Base-by-base conservation (phyloP, 2,888 invertebrate genomes). In the Neuroscelio doddi region DNA sequence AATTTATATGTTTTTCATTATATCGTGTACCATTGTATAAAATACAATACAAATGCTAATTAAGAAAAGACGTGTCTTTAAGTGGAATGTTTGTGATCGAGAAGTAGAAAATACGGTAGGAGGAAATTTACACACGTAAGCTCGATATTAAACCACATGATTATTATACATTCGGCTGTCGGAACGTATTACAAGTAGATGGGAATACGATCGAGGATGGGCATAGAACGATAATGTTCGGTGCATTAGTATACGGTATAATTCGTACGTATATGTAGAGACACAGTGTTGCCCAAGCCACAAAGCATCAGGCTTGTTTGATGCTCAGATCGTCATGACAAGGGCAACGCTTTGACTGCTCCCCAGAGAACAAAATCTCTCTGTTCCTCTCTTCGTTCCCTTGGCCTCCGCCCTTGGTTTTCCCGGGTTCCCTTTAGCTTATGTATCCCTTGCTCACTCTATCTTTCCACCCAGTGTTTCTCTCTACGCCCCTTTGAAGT, bases 331-430 rank as follows among this genome's bases (percentile, higher is more conserved):
- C 80, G 74, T 79, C 79, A 77, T 77, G 76, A 77, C 75, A 77
- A 71, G 80, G 80, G 77, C 78, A 77, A 78, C 75, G 80, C 83
- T 83, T 84, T 83, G 82, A 84, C 83, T 83, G 81, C 80, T 83
- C 82, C 82, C 83, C 68, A 77, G 82, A 82, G 84, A 82, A 79
- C 79, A 78, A 79, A 80, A 79, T 81, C 77, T 81, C 80, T 80
- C 81, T 82, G 76, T 80, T 76, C 70, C 71, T 73, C 68, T 65
- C 69, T 56, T 52, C 64, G 49, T 50, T 42, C 66, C 53, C 61
- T 58, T 55, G 57, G 26, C 36, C 57, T 9, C 51, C 29, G 36
- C 41, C 56, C 46, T 39, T 63, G 46, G 62, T 67, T 67, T 63
- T 66, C 64, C 64, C 58, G 46, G 24, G 49, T 69, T 65, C 52